Percentiles rank a stretch among this genome's conserved stretches.
phyloP scores from a whole-genome alignment of 2,797 vertebrate species.

The Chiloscyllium punctatum region DNA sequence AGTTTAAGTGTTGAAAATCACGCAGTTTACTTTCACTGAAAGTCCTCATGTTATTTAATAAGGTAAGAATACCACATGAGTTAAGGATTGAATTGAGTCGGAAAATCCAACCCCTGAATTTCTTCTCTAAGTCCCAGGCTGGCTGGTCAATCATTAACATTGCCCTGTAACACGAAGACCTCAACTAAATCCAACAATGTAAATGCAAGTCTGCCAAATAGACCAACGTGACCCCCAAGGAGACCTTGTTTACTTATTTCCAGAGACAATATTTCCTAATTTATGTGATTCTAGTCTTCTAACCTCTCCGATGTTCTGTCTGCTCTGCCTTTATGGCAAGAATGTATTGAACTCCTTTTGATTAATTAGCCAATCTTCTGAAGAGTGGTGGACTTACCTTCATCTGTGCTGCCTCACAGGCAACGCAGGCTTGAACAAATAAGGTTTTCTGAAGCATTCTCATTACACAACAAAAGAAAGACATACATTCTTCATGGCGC shows the following conservation, averaged over 20 bases:
- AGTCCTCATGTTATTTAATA: not conserved
- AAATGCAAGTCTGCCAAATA: not conserved
- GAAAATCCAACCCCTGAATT: not conserved
- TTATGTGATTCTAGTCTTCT: not conserved
- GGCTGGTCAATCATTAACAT: not conserved
- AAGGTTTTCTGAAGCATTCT: not conserved
- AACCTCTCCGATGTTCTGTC: not conserved
- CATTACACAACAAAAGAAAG: not conserved
- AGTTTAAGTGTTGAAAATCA: not conserved
- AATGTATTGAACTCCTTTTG: not conserved
- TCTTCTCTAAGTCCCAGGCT: not conserved
- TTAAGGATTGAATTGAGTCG: not conserved
- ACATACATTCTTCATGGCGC: not conserved
- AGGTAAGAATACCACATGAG: not conserved
- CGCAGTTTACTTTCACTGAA: not conserved
- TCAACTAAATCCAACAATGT: not conserved
- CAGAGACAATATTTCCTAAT: not conserved
- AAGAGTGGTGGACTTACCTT: not conserved
- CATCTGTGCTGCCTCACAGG: not conserved
- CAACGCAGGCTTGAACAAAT: not conserved
- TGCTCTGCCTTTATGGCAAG: not conserved
- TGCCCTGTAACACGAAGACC: not conserved
- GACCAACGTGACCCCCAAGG: not conserved
- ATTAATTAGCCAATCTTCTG: not conserved
- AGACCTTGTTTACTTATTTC: not conserved